These are phyloP conservation scores for Latheticus oryzae DNA, from an alignment of 2,888 invertebrate genomes.

Conservation along the genomic window DNA sequence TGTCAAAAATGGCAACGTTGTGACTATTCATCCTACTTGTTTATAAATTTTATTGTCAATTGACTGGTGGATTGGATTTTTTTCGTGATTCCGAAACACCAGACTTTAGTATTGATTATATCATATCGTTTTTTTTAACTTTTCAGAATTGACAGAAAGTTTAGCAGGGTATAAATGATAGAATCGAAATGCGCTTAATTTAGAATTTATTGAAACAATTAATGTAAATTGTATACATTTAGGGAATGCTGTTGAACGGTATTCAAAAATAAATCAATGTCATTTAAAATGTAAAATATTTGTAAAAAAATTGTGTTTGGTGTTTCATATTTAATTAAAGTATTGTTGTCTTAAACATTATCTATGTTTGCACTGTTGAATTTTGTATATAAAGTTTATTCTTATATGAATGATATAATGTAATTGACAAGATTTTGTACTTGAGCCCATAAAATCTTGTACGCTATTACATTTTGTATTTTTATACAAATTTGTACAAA, in stretches of 20 bases:
- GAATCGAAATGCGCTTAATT: too few relatives aligned
- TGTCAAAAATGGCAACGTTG: constrained; percentile 50
- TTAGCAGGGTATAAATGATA: constrained; percentile 32
- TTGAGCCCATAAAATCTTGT: constrained; percentile 60
- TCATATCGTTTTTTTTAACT: constrained; percentile 15
- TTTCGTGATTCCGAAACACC: neutral
- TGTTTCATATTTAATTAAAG: constrained; percentile 5
- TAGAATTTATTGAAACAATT: too few relatives aligned
- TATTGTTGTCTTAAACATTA: constrained; percentile 4
- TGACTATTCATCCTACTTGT: constrained; percentile 57
- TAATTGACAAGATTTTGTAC: constrained; percentile 53
- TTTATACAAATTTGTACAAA: constrained; percentile 35
- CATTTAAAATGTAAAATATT: constrained; percentile 4
- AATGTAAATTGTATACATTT: constrained; percentile 9
- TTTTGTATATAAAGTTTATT: constrained; percentile 40
- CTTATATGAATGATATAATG: constrained; percentile 37
- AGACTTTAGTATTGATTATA: constrained; percentile 6
- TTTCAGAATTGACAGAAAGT: constrained; percentile 13
- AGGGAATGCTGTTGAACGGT: constrained; percentile 2
- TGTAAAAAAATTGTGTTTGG: constrained; percentile 4
- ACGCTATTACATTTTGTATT: constrained; percentile 42
- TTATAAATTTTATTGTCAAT: constrained; percentile 46
- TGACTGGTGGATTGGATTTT: neutral
- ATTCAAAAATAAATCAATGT: constrained; percentile 5
- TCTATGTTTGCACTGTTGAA: constrained; percentile 16